Base-by-base conservation (phyloP, 2,113 vertebrate genomes). In the Mugil cephalus region DNA sequence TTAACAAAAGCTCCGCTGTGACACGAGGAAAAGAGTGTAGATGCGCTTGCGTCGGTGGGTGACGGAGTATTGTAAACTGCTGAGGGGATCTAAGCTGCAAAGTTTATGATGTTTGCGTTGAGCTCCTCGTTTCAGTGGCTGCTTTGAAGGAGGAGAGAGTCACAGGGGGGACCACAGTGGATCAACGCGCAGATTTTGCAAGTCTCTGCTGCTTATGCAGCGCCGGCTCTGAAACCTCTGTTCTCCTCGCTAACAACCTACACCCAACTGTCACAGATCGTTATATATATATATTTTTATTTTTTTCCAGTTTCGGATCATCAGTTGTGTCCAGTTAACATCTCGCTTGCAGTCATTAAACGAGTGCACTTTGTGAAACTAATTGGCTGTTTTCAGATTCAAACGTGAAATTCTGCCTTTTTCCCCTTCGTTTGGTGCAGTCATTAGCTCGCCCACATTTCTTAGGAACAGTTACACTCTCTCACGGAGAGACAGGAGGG, bases 151-250 rank as follows among this genome's bases (percentile, higher is more conserved):
- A 64, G 42, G 52, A 58, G 69, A 40, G 76, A 72, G 72, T 86
- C 87, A 54, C 79, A 79, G 58, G 79, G 86, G 77, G 58, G 24
- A 2, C 24, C 67, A 59, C 48, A 54, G 61, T 7, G 10, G 84
- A 84, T 88, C 69, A 84, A 82, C 81, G 84, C 53, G 19, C 78
- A 74, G 66, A 52, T 83, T 89, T 71, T 74, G 79, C 69, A 51
- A 88, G 52, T 84, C 79, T 86, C 70, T 67, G 69, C 74, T 63
- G 76, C 78, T 90, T 89, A 89, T 79, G 79, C 82, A 88, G 89
- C 77, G 35, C n/a, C 66, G 48, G 60, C 82, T 73, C 65, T 36
- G 48, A 75, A 85, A 80, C 38, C 77, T 64, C 64, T 75, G 47
- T 85, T 87, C 80, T 83, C 19, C 56, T 43, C 68, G 67, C 64